Base-by-base conservation (phyloP, 1,140 invertebrate genomes). In the Conus betulinus region DNA sequence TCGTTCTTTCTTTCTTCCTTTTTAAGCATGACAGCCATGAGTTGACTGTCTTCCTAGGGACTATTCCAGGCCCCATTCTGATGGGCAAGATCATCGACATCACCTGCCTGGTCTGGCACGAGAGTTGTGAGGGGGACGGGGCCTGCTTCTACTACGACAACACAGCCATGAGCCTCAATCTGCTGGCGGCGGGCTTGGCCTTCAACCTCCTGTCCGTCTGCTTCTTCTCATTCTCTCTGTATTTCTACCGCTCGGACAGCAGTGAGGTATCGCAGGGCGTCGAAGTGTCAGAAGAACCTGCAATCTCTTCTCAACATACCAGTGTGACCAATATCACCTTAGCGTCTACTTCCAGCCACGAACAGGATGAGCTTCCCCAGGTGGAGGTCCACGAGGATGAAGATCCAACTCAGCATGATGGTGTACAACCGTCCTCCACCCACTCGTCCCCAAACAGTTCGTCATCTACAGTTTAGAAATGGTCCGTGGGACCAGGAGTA, bases 71-170 rank as follows among this genome's bases (percentile, higher is more conserved):
- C 23, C 95, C 95, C 5, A 94, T 95, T 27, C 84, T 95, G 23
- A 95, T 95, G 88, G 95, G 95, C 25, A 92, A 92, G 25, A 90
- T 95, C 60, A 94, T 96, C 51, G 95, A 96, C 91, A 88, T 93
- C n/a, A 93, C 95, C 10, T 96, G 95, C 89, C 87, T 90, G 20
- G 88, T 95, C 17, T 95, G 95, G 95, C 92, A 94, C 87, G 88
- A 89, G n/a, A 89, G 87, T 0, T 94, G 93, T 85, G 88, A 89
- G 5, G 91, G 91, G 7, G 78, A 92, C 8, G 94, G 94, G 0
- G 92, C 93, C 0, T 95, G 94, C 88, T 93, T 93, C 88, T 92
- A 93, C 86, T 95, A 95, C 88, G 91, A 94, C 90, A 94, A 95
- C 89, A 57, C 91, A 57, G 81, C 90, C 23, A 94, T 95, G 93